Evolutionary conservation across 2,888 invertebrate species (phyloP), one percentile per base, ranked within the genome.

Genomic region (Drosophila kokeensis): DNA sequence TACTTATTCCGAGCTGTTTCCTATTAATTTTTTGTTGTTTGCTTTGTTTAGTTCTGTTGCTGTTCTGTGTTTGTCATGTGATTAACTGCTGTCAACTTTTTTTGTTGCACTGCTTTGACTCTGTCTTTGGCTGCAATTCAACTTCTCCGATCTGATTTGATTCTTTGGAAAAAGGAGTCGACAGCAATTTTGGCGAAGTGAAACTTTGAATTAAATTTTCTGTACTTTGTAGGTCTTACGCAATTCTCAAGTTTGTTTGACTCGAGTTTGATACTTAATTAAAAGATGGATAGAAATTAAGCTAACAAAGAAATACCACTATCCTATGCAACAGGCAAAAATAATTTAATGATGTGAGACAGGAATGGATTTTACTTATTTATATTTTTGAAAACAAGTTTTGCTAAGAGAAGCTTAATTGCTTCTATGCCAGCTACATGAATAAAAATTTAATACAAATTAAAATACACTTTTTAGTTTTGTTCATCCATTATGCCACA

Each of bases 61-160:
- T 75, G 67, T 62, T 54, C 62, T 75, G 67, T 62, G 58, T 52
- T 87, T 86, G 84, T 67, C 76, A 61, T 73, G 78, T 86, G 89
- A 86, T 90, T 86, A 87, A 90, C 90, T 79, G 69, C 79, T 68
- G 65, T 68, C 73, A 74, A 79, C 62, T 53, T 49, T 57, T 54
- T 73, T 71, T 60, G n/a, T 58, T 2, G 52, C 30, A 36, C 27
- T 10, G 27, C 49, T 27, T 55, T 38, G 13, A 27, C 21, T 53
- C 60, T 54, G 57, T 57, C 38, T 45, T 53, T 27, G 32, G 36
- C 42, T 29, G 40, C 69, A 62, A 63, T 55, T 64, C 48, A 61
- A 74, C 58, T 64, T 48, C 34, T 65, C 38, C 50, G 53, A 52
- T 55, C 45, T 63, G 76, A 66, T 71, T 76, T 50, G 54, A 30